Base-by-base conservation (phyloP, 2,113 vertebrate species). In the Takifugu flavidus region DNA sequence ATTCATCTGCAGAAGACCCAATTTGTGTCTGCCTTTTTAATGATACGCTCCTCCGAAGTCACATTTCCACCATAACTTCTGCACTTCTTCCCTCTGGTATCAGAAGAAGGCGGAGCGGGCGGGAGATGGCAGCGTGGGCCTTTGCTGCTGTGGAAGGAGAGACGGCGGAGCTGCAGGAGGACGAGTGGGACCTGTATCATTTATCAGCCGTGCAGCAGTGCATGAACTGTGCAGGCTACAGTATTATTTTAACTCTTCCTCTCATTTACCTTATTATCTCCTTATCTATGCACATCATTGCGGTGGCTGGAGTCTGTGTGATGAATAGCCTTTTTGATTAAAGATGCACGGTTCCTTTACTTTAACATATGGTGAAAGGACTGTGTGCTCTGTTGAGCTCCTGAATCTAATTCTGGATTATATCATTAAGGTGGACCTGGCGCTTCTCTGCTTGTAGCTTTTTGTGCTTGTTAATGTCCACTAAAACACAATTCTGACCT, bases 231-330 rank as follows among this genome's bases (percentile, higher is more conserved):
- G 67, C 69, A 74, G 75, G 79, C 78, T 76, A 71, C 44, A n/a
- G 64, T 79, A 75, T 87, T 82, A 83, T 86, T 79, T 84, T 53
- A 82, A 83, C 80, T 83, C 79, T 86, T 78, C 80, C 68, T 84
- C 82, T 86, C 84, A 86, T 87, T 89, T 84, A 72, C 67, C 76
- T 70, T 82, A 83, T 89, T 84, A 87, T 86, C 87, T 84, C 70
- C 81, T 82, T 80, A 84, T 84, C 81, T 76, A 63, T 84, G 63
- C 54, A 43, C 78, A 86, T 87, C 84, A 83, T 86, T 84, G 82
- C 51, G 46, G 66, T 55, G 67, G 75, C 80, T 68, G 72, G 72
- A 70, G 83, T 69, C 67, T 52, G 54, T 45, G 76, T 86, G 86
- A 87, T 83, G 82, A 86, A 88, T 86, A 61, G 83, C 49, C 61